Base-by-base conservation (phyloP, 2,888 invertebrate genomes). In the Thecocarcelia acutangulata region DNA sequence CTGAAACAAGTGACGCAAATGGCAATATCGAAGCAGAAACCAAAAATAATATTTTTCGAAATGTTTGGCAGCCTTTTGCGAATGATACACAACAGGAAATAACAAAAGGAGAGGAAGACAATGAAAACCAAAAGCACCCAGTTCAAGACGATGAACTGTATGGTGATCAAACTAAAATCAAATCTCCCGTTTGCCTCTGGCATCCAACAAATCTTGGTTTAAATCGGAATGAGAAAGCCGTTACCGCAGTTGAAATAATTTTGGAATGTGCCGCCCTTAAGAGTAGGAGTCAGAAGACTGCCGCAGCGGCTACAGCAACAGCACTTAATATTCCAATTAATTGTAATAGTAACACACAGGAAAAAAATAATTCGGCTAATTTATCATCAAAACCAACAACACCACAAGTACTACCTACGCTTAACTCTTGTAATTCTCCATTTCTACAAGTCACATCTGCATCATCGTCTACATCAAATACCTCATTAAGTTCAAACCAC, bases 231-330 rank as follows among this genome's bases (percentile, higher is more conserved):
- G 63, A 83, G 6, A 78, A 84, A 11, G 72, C 75, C 1, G 81
- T 83, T 46, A 84, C 87, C 3, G 86, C 89, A 3, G 87, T 87
- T 8, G 88, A 88, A 78, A 86, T 88, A 9, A 86, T 88, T n/a
- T 72, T 88, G 13, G 89, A 88, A 63, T 88, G 87, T 59, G 86
- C 86, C 6, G 86, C 86, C 8, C 63, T 84, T 5, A 82, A 78
- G 58, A 63, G 46, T 69, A 68, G 61, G 59, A 48, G 61, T n/a
- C 75, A 40, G 19, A 37, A 15, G 21, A 59, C 50, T 13, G 24
- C 40, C n/a, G 5, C 48, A 42, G 4, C 70, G 68, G 12, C 58
- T 8, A 17, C 33, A 12, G 0, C 33, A 15, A 17, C 33, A 12
- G 0, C 33, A 15, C 33, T 13, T 8, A 50, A 50, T 11, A 64